A percentile compares a stretch with the other conserved stretches of the same genome.
Conservation (phyloP, 2,113 vertebrate genomes). For the Solea senegalensis region DNA sequence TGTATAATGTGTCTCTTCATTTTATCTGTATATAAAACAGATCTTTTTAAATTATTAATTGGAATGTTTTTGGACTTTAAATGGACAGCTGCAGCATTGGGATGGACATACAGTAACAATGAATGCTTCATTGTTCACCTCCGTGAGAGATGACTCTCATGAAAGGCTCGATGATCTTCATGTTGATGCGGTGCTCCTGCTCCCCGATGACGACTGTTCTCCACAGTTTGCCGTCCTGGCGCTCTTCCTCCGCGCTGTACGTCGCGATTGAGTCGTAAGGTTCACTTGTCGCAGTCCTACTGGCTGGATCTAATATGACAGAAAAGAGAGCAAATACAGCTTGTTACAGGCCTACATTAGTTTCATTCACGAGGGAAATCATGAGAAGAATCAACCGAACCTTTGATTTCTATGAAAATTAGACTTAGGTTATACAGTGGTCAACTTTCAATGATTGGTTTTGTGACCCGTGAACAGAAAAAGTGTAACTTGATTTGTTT, state of each 20-base stretch:
- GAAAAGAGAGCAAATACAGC: neutral
- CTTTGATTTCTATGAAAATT: too few species aligned
- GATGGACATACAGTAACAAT: too few species aligned
- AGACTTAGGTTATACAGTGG: too few species aligned
- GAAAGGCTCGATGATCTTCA: constrained; percentile 97
- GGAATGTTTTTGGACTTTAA: too few species aligned
- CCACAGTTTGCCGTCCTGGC: constrained; percentile 92
- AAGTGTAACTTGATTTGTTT: too few species aligned
- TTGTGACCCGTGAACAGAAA: too few species aligned
- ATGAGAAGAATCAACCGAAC: too few species aligned
- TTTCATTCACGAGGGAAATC: neutral
- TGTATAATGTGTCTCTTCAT: too few species aligned
- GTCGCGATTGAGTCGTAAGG: constrained; percentile 85
- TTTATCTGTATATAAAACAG: too few species aligned
- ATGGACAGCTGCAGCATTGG: too few species aligned
- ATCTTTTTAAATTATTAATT: too few species aligned
- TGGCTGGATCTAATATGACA: constrained; percentile 63
- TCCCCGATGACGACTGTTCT: constrained; percentile 95
- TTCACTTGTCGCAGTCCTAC: constrained; percentile 52
- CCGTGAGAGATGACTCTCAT: constrained; percentile 96
- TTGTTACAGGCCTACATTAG: neutral
- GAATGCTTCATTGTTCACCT: constrained; percentile 78
- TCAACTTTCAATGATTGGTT: too few species aligned
- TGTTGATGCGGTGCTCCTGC: constrained; percentile 97
- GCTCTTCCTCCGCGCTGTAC: constrained; percentile 91